A percentile compares a stretch with the other conserved stretches of the same genome.
These are phyloP conservation scores for Hydrozoanthus gracilis DNA, from an alignment of 92 coral and sea anemone species.

Conservation along the genomic window DNA sequence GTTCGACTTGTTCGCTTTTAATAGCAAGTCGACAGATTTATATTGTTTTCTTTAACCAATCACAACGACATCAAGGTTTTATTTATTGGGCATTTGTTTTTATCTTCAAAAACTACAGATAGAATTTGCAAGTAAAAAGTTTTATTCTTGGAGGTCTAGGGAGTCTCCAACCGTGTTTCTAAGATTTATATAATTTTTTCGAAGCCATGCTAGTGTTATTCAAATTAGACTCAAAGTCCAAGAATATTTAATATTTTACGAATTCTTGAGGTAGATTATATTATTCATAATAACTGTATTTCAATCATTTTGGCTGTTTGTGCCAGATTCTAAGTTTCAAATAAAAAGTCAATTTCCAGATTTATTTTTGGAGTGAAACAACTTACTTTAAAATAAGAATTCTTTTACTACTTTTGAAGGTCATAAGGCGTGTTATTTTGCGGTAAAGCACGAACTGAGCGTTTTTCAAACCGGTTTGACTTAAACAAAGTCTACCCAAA, in stretches of 20 bases:
- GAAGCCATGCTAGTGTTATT: background rate
- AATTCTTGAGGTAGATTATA: slow-evolving; percentile 25
- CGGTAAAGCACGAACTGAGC: background rate
- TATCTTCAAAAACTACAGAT: background rate
- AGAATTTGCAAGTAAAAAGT: slow-evolving; percentile 22
- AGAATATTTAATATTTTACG: slow-evolving; percentile 39
- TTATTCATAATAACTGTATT: background rate
- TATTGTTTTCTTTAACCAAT: slow-evolving; percentile 12
- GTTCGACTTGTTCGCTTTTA: background rate
- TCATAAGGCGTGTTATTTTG: background rate
- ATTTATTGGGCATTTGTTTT: slow-evolving; percentile 17
- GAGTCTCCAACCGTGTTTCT: background rate
- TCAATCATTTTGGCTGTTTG: background rate
- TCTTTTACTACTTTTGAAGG: background rate
- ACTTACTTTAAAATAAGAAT: background rate
- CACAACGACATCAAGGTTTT: slow-evolving; percentile 9
- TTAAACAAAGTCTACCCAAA: slow-evolving; percentile 79
- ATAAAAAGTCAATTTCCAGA: background rate
- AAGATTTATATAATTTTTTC: slow-evolving; percentile 1
- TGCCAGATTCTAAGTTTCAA: background rate
- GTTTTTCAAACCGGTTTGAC: slow-evolving; percentile 26
- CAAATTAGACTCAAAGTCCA: slow-evolving; percentile 9
- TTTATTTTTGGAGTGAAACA: background rate
- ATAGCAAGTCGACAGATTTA: slow-evolving; percentile 1
- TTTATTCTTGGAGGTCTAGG: background rate